These are phyloP conservation scores for Lampris incognitus DNA, from an alignment of 2,113 vertebrate species.

Conservation along the genomic window DNA sequence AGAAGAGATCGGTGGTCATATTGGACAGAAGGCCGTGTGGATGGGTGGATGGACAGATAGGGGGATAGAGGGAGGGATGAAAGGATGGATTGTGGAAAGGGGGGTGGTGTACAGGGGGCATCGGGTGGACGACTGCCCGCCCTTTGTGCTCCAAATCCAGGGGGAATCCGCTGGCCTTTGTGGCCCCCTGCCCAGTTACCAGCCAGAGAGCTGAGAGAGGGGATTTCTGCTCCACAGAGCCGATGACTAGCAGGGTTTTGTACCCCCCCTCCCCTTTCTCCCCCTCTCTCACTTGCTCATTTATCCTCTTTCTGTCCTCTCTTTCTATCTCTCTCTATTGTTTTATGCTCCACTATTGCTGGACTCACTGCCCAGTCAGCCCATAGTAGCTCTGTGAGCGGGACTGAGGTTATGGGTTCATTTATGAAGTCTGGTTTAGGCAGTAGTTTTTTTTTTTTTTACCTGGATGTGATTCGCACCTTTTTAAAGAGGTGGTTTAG, in stretches of 20 bases:
- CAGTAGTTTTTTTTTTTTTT: conserved; percentile 1
- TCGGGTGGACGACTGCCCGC: conserved; percentile 72
- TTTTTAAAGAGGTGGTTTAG: conserved; percentile 4
- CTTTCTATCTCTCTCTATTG: conserved; percentile 61
- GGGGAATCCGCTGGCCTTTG: conserved; percentile 75
- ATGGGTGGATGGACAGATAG: neutral
- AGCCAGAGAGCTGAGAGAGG: conserved; percentile 76
- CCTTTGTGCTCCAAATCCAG: conserved; percentile 78
- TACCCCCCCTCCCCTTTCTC: conserved; percentile 13
- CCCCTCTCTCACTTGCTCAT: conserved; percentile 52
- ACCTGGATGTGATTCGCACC: conserved; percentile 4
- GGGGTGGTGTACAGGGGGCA: conserved; percentile 40
- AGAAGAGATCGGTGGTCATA: conserved; percentile 22
- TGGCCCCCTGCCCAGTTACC: conserved; percentile 67
- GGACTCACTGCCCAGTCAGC: conserved; percentile 67
- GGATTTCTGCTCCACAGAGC: conserved; percentile 72
- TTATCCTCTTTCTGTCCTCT: conserved; percentile 60
- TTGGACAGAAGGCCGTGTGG: conserved; percentile 21
- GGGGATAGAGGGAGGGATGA: conserved; percentile 16
- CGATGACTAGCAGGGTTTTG: conserved; percentile 58
- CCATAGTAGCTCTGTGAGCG: conserved; percentile 62
- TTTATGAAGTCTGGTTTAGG: conserved; percentile 30
- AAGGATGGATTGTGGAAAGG: conserved; percentile 11
- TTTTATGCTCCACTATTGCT: conserved; percentile 23
- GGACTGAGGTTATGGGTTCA: conserved; percentile 43